Base-by-base conservation (phyloP, 1,140 invertebrate genomes). In the Tetragnatha versicolor region DNA sequence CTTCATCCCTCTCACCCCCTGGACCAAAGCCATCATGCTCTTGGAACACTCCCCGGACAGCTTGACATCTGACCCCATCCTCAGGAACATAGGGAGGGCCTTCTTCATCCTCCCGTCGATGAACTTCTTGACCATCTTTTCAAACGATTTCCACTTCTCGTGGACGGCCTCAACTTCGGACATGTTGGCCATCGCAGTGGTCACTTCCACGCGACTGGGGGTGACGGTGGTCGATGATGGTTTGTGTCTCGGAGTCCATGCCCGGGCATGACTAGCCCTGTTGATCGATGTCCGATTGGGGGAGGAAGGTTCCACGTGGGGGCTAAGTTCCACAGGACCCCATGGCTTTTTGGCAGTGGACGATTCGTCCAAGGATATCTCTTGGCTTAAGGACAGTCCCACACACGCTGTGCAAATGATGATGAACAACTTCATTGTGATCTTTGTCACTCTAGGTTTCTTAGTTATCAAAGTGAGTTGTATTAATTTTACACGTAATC, bases 1-100 rank as follows among this genome's bases (percentile, higher is more conserved):
- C 45, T 81, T 81, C 33, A 81, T 20, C 14, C 77, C 63, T 49
- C 80, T 39, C 0, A 81, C 51, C 3, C 81, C 82, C 2, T 79
- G 39, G 12, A 83, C 60, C 77, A 82, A 68, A 47, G 83, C 81
- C 51, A 83, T 65, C 35, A 83, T 82, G 10, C 82, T 81, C 1
- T 78, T 82, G 10, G 80, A 80, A 61, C 82, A 83, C 31, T 82
- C 77, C 10, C 81, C 81, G n/a, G 81, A 82, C n/a, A 83, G 51
- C 45, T 83, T 82, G 7, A 82, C 81, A 60, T 83, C 82, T 0
- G 81, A 79, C 10, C 68, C 29, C 33, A 72, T 37, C 31, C 58
- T 63, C 14, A 79, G n/a, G 31, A 79, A 70, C 58, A 51, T 72
- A 0, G 78, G 78, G 2, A 79, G 25, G 2, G 78, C 78, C 25